Conservation (phyloP, 1,140 invertebrate genomes). For the Armadillidium nasatum region DNA sequence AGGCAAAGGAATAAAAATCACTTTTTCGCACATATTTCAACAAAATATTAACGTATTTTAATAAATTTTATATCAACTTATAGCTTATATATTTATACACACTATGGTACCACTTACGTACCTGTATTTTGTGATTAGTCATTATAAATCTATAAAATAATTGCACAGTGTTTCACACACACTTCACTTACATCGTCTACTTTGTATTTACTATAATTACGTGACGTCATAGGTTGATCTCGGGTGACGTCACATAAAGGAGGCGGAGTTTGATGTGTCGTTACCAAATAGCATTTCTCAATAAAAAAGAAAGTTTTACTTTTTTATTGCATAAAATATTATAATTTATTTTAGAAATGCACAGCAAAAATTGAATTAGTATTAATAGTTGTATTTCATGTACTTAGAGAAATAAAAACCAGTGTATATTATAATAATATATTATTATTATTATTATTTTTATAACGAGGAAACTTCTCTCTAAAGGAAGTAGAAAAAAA, state of each 20-base stretch:
- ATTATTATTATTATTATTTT: background rate
- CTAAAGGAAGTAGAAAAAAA: background rate
- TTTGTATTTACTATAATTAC: conserved; percentile 73
- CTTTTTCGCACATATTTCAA: conserved; percentile 37
- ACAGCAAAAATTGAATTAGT: no score
- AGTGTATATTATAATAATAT: background rate
- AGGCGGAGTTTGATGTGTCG: conserved; percentile 29
- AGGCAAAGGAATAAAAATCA: conserved; percentile 24
- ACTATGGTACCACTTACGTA: conserved; percentile 46
- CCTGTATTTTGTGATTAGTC: conserved; percentile 53
- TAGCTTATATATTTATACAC: conserved; percentile 39
- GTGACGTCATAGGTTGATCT: conserved; percentile 58
- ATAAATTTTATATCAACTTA: conserved; percentile 29
- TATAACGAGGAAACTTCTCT: background rate
- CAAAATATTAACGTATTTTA: conserved; percentile 7
- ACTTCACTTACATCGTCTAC: conserved; percentile 61
- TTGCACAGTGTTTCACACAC: conserved; percentile 54
- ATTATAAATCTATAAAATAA: conserved; percentile 51
- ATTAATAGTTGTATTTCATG: background rate
- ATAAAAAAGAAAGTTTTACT: background rate
- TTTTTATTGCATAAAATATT: background rate
- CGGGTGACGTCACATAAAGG: conserved; percentile 36
- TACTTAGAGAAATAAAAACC: background rate
- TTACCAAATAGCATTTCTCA: background rate
- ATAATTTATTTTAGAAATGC: background rate